A percentile compares a stretch with the other conserved stretches of the same genome.
phyloP scores from a whole-genome alignment of 2,888 invertebrate genomes.

The Melanargia galathea region DNA sequence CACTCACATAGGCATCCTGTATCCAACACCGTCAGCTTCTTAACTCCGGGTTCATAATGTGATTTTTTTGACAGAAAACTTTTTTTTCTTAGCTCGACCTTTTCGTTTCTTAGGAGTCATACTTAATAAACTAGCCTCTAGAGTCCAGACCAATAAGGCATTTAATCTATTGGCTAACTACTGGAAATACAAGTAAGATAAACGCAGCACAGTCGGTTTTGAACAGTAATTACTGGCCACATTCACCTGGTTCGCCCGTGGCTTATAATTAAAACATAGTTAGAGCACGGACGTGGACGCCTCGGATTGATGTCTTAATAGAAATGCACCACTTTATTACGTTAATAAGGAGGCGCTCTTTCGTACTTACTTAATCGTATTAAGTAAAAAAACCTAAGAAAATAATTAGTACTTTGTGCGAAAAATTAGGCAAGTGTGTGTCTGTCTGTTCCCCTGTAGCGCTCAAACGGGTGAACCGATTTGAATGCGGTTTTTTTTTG shows the following conservation, averaged over 20 bases:
- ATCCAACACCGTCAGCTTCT: no score
- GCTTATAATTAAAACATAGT: constrained; percentile 79
- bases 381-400: not conserved
- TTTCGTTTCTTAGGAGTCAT: no score
- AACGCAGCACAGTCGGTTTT: constrained; percentile 55
- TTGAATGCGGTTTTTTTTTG: no score
- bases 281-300: constrained; percentile 62
- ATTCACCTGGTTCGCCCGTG: constrained; percentile 62
- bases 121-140: no score
- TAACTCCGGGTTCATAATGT: no score
- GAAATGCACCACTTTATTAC: constrained; percentile 74
- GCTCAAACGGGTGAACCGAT: no score
- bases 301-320: constrained; percentile 75
- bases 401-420: not conserved
- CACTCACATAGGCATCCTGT: no score
- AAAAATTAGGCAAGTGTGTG: not conserved
- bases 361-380: constrained; percentile 37
- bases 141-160: no score
- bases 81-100: no score
- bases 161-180: no score
- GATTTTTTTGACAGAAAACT: no score
- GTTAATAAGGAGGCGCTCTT: constrained; percentile 50
- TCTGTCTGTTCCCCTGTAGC: no score
- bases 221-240: constrained; percentile 69
- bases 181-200: constrained; percentile 24